Conservation (phyloP, 2,113 vertebrate species). For the Ellobius talpinus region DNA sequence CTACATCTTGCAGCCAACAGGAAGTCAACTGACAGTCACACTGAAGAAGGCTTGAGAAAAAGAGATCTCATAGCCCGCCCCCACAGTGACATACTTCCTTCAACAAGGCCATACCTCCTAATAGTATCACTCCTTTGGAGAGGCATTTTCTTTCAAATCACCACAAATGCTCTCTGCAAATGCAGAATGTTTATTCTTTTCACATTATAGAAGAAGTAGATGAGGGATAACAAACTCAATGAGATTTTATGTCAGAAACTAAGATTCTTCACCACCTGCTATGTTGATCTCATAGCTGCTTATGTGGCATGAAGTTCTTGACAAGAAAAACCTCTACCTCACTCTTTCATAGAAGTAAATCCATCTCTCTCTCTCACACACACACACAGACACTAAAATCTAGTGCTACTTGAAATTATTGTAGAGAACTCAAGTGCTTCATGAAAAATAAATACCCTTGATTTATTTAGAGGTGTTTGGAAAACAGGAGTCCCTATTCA, state of each 20-base stretch:
- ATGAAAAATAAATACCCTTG: constrained; percentile 1
- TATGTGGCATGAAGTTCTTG: background rate
- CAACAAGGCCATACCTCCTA: too few relatives aligned
- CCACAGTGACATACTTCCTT: too few relatives aligned
- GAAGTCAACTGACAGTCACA: too few relatives aligned
- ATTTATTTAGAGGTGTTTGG: constrained; percentile 16
- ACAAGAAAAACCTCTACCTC: background rate
- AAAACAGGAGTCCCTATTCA: background rate
- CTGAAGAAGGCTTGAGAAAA: too few relatives aligned
- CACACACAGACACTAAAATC: background rate
- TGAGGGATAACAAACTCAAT: background rate
- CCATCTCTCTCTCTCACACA: background rate
- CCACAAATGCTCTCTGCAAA: background rate
- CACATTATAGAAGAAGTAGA: background rate
- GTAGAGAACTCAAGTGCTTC: background rate
- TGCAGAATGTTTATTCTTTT: background rate
- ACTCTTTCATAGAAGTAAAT: background rate
- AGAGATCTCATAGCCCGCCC: too few relatives aligned
- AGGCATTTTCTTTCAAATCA: too few relatives aligned
- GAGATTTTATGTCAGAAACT: background rate
- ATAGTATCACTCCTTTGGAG: too few relatives aligned
- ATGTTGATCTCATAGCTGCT: background rate
- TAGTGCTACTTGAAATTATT: background rate
- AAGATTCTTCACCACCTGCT: background rate
- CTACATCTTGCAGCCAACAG: too few relatives aligned